A percentile compares a stretch with the other conserved stretches of the same genome.
phyloP scores from a whole-genome alignment of 2,113 vertebrate species.

The Pollimyrus isidori region DNA sequence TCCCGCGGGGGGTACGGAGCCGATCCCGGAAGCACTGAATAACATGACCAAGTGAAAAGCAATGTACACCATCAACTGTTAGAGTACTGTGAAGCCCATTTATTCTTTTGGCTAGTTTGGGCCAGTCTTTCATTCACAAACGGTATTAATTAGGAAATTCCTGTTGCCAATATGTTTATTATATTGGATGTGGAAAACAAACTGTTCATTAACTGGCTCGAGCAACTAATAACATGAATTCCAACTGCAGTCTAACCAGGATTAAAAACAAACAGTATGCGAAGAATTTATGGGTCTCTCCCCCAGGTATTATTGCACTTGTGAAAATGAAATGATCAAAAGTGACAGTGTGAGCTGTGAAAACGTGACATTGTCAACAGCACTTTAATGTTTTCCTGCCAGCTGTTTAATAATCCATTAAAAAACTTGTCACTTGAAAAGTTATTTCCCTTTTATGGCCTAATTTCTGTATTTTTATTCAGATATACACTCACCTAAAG shows the following conservation, averaged over 20 bases:
- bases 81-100: neutral
- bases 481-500: neutral
- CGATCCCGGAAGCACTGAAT: neutral
- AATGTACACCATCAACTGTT: neutral
- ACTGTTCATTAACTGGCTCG: neutral
- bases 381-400: neutral
- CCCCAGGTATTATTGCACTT: neutral
- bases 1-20: too few relatives aligned
- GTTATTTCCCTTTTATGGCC: neutral
- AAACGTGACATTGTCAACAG: neutral
- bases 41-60: neutral
- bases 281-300: neutral
- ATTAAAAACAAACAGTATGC: neutral
- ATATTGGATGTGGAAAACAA: neutral
- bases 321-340: neutral
- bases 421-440: neutral
- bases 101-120: neutral
- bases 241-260: neutral
- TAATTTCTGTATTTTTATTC: neutral
- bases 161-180: neutral
- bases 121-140: neutral
- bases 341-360: neutral
- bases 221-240: neutral
- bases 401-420: neutral
- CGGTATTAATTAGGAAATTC: neutral